These are phyloP conservation scores for Pristiophorus japonicus DNA, from an alignment of 2,113 vertebrate species.

Conservation along the genomic window DNA sequence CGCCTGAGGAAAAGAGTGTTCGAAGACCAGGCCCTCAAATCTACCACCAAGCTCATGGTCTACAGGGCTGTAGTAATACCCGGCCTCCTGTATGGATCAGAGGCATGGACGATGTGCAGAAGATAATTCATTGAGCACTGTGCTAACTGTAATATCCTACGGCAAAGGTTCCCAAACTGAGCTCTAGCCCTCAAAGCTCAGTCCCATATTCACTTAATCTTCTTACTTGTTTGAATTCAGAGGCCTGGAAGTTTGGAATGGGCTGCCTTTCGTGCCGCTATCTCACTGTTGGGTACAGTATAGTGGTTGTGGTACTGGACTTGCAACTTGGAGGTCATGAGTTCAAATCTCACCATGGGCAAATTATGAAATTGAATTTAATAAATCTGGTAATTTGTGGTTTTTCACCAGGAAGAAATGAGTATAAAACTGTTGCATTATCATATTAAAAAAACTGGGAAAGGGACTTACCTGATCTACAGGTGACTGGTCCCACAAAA, in stretches of 20 bases:
- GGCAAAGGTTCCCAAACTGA: not conserved
- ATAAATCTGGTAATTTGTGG: not conserved
- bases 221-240: not conserved
- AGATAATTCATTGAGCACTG: not conserved
- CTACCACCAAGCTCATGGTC: too few relatives aligned
- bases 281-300: not conserved
- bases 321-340: too few relatives aligned
- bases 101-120: too few relatives aligned
- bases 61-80: too few relatives aligned
- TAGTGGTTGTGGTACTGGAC: not conserved
- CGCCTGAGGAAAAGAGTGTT: too few relatives aligned
- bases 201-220: not conserved
- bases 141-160: not conserved
- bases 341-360: not conserved
- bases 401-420: not conserved
- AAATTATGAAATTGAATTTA: not conserved
- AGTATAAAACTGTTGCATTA: not conserved
- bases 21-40: too few relatives aligned
- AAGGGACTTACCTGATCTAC: not conserved
- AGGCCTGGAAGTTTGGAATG: not conserved
- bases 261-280: not conserved
- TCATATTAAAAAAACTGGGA: not conserved
- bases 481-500: not conserved
- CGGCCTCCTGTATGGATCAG: too few relatives aligned
- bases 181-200: not conserved